A percentile compares a stretch with the other conserved stretches of the same genome.
These are phyloP conservation scores for Drosophila repletoides DNA, from an alignment of 1,140 invertebrate genomes.

Conservation along the genomic window DNA sequence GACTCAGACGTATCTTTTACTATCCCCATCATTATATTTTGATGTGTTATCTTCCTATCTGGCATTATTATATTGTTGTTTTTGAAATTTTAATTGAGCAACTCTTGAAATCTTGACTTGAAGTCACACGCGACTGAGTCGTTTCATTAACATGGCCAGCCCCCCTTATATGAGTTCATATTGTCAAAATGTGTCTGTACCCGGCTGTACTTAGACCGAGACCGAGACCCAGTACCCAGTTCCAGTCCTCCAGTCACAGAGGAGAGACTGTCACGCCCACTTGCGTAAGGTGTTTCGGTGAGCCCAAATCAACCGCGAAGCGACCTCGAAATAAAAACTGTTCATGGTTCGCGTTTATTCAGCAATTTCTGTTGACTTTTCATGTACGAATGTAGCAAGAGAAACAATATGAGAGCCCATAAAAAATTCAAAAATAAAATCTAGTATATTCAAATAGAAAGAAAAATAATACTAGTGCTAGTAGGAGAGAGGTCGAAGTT, in stretches of 20 bases:
- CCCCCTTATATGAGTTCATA: conserved; percentile 29
- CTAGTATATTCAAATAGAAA: conserved; percentile 5
- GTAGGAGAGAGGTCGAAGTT: background rate
- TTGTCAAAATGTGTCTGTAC: conserved; percentile 10
- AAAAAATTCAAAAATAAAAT: conserved; percentile 16
- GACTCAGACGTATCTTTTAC: background rate
- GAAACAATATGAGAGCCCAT: background rate
- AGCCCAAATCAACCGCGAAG: conserved; percentile 45
- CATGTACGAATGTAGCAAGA: conserved; percentile 8
- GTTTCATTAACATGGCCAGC: conserved; percentile 55
- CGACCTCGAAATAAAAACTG: conserved; percentile 50
- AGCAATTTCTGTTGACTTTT: conserved; percentile 30
- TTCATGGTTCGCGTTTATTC: conserved; percentile 39
- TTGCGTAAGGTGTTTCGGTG: conserved; percentile 45
- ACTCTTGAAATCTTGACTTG: conserved; percentile 45
- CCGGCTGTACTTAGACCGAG: conserved; percentile 22
- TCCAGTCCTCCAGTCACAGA: background rate
- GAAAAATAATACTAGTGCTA: background rate
- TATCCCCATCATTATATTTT: conserved; percentile 32
- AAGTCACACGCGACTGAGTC: conserved; percentile 66
- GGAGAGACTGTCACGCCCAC: conserved; percentile 23
- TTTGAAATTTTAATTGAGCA: conserved; percentile 65
- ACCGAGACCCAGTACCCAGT: conserved; percentile 6
- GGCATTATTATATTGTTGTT: background rate
- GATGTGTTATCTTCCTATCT: conserved; percentile 15